Evolutionary conservation across 2,888 invertebrate genomes (phyloP).

Genomic region (Onthophagus sagittarius): DNA sequence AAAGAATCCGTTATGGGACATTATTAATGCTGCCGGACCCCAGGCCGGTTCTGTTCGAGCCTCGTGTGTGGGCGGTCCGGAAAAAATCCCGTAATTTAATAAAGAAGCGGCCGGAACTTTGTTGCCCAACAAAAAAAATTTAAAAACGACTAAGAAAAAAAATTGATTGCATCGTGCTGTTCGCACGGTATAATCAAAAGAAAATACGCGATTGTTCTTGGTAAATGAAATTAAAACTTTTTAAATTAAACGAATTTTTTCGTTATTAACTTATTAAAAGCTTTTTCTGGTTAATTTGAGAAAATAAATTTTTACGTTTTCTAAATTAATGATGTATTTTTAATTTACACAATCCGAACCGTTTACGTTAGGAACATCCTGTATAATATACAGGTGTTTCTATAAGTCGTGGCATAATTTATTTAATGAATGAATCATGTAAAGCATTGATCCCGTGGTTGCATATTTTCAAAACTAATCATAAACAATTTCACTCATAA

Average conservation of each 20-base stretch:
- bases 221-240: background rate
- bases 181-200: background rate
- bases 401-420: too few species aligned
- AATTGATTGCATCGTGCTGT: background rate
- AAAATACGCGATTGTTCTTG: background rate
- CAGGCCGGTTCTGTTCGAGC: background rate
- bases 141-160: background rate
- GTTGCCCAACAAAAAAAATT: background rate
- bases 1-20: conserved; percentile 6
- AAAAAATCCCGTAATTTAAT: conserved; percentile 5
- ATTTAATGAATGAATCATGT: too few species aligned
- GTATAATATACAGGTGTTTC: too few species aligned
- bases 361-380: too few species aligned
- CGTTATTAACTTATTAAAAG: background rate
- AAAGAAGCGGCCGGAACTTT: conserved; percentile 5
- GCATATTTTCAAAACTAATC: too few species aligned
- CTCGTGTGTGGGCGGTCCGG: conserved; percentile 10
- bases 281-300: too few species aligned
- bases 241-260: background rate
- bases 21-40: conserved; percentile 1
- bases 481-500: too few species aligned
- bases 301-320: too few species aligned
- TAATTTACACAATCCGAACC: too few species aligned
- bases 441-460: too few species aligned
- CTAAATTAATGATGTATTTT: too few species aligned